phyloP scores from a whole-genome alignment of 2,113 vertebrate genomes.

The Aphyosemion australe region DNA sequence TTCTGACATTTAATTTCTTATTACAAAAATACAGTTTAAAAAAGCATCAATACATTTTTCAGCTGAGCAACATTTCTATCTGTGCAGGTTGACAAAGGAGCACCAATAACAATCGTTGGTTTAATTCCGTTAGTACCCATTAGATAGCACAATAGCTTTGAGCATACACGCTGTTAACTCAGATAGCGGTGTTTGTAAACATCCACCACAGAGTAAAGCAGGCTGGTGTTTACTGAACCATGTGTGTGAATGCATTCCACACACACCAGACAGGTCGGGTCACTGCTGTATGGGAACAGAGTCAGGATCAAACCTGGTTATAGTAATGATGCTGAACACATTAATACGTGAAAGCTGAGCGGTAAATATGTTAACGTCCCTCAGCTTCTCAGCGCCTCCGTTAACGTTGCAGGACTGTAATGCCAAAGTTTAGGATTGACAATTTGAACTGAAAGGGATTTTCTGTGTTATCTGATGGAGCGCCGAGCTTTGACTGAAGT shows the following conservation, averaged over 20 bases:
- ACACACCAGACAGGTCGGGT: neutral
- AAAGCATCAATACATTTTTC: no score
- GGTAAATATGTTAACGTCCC: neutral
- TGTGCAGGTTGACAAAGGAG: no score
- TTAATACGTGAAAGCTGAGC: neutral
- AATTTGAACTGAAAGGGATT: slow-evolving; percentile 16
- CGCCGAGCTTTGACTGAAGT: neutral
- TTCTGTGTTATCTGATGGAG: slow-evolving; percentile 17
- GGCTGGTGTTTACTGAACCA: slow-evolving; percentile 6
- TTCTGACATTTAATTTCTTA: no score
- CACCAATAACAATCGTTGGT: neutral
- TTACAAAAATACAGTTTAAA: no score
- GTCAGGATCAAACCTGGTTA: neutral
- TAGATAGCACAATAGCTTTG: neutral
- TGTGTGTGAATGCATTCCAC: neutral
- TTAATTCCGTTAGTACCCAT: neutral
- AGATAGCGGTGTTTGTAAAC: slow-evolving; percentile 12
- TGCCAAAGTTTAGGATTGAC: slow-evolving; percentile 11
- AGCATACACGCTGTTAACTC: slow-evolving; percentile 15
- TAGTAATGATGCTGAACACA: neutral
- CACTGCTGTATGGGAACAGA: neutral
- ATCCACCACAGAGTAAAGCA: slow-evolving; percentile 17
- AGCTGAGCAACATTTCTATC: no score
- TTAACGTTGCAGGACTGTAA: neutral
- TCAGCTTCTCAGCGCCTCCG: neutral